Percentiles rank a stretch among this genome's conserved stretches.
Conservation (phyloP, 2,113 vertebrate genomes). For the Aleadryas rufinucha region DNA sequence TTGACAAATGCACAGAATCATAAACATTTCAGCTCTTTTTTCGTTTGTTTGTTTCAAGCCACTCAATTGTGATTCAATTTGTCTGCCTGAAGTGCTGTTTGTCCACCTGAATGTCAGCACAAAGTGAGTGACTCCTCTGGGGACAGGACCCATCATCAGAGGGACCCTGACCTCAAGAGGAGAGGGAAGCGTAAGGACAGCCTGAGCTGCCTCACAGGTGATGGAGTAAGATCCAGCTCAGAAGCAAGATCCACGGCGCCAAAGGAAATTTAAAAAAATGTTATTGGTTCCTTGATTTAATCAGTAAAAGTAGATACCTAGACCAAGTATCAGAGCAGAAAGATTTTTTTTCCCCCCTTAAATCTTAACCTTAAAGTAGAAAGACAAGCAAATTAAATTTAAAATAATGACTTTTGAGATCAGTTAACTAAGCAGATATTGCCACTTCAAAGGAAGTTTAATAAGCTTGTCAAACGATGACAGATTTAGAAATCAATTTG, state of each 20-base stretch:
- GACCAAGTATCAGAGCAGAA: background rate
- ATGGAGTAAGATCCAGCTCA: background rate
- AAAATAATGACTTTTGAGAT: background rate
- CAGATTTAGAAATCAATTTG: background rate
- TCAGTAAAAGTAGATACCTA: background rate
- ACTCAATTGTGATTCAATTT: background rate
- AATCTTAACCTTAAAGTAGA: background rate
- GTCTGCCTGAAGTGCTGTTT: background rate
- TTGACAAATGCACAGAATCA: background rate
- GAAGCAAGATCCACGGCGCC: background rate
- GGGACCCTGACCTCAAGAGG: background rate
- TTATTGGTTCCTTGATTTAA: background rate
- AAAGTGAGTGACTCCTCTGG: background rate
- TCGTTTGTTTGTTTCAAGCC: background rate
- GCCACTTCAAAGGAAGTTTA: conserved; percentile 3
- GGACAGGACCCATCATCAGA: background rate
- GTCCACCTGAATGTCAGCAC: background rate
- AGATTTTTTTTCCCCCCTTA: background rate
- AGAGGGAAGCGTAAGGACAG: background rate
- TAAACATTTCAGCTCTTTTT: background rate
- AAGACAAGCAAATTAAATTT: background rate
- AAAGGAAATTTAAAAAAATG: background rate
- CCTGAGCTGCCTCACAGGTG: background rate
- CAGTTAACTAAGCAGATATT: background rate
- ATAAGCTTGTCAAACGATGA: background rate